Evolutionary conservation across 2,113 vertebrate genomes (phyloP), one percentile per base, ranked within the genome.

Genomic region (Vidua macroura): DNA sequence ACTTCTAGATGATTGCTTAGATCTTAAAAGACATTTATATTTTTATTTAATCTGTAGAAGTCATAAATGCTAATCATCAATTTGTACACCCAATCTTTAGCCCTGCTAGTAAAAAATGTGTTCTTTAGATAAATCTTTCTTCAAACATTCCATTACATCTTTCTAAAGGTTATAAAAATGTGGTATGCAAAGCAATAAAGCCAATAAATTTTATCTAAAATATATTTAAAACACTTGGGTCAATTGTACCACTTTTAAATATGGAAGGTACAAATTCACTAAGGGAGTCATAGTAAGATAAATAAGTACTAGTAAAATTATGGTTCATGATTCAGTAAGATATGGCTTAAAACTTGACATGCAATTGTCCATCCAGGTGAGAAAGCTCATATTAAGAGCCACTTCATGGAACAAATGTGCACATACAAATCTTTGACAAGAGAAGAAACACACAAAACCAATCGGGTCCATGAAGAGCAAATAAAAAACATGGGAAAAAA

Each of bases 11-110:
- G 89, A 95, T 83, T 95, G 53, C 63, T 95, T 85, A 90, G 58
- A 96, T 97, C 75, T 95, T 55, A 92, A 66, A 79, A 72, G 91
- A 91, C 93, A 94, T 89, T 92, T 92, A 80, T 87, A 95, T 95
- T 95, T 96, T 92, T 92, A 39, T 95, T 96, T 92, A 96, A 95
- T 87, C 86, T 89, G 51, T 83, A 52, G 58, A 91, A 95, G 95
- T 95, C 94, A 95, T 79, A 95, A 95, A 89, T 43, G 44, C 6
- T 92, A 89, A 84, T 83, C 62, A 2, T 96, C 96, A 95, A 62
- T 62, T 92, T 6, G 30, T 55, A 62, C 18, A 76, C 27, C 63
- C 75, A 68, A 59, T 58, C 74, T 79, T 85, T 49, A 91, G n/a
- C 37, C 21, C 68, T 35, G 37, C 28, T 55, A 9, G 49, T 68